phyloP scores from a whole-genome alignment of 2,113 vertebrate species.

The Suricata suricatta region DNA sequence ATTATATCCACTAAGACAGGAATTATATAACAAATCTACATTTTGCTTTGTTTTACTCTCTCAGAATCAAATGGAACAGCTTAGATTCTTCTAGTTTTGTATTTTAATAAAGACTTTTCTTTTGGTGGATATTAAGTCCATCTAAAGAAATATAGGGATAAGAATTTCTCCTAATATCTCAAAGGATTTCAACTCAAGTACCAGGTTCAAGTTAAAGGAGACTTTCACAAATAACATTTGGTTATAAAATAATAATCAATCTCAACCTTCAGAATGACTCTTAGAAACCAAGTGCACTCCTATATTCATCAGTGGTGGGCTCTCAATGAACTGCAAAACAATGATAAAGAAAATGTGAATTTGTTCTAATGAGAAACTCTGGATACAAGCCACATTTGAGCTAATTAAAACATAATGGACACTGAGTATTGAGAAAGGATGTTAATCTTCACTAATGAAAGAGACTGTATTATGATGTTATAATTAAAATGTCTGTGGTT shows the following conservation, averaged over 20 bases:
- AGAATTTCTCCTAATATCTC: neutral
- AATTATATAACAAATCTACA: neutral
- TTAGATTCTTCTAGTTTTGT: neutral
- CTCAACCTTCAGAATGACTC: neutral
- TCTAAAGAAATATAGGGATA: neutral
- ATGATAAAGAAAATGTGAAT: slow-evolving; percentile 7
- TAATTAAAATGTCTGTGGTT: slow-evolving; percentile 40
- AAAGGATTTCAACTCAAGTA: neutral
- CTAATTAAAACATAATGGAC: neutral
- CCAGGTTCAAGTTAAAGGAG: neutral
- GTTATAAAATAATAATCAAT: neutral
- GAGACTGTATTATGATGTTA: neutral
- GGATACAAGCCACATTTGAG: neutral
- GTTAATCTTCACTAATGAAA: neutral
- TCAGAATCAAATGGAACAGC: neutral
- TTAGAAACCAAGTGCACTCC: neutral
- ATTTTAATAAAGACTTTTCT: neutral
- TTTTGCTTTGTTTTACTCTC: neutral
- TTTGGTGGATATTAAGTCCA: neutral
- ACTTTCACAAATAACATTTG: neutral
- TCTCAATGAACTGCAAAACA: neutral
- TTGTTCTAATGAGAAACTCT: neutral
- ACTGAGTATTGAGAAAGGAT: neutral
- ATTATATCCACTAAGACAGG: neutral
- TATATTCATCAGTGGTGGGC: neutral